Conservation (phyloP, 2,113 vertebrate species). For the Platichthys stellatus region DNA sequence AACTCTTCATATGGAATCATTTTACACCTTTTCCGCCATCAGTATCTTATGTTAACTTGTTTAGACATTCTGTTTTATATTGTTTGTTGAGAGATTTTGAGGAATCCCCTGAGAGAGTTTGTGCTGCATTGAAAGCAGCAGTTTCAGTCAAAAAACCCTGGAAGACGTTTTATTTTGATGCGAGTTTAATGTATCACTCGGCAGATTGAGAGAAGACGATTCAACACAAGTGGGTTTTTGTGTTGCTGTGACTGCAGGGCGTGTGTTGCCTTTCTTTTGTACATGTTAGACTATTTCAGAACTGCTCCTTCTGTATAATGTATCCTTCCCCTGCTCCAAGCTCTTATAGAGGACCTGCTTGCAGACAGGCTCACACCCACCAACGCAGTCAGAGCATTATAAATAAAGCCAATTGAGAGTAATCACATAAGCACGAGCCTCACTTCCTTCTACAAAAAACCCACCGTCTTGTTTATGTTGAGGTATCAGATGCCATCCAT, state of each 20-base stretch:
- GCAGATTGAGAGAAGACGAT: constrained; percentile 8
- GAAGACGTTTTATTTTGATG: background rate
- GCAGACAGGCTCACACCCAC: constrained; percentile 21
- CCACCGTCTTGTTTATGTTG: constrained; percentile 39
- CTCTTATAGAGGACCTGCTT: constrained; percentile 19
- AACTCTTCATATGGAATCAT: no score
- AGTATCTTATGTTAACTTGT: background rate
- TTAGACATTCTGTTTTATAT: background rate
- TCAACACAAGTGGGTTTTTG: constrained; percentile 1
- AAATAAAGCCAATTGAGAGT: constrained; percentile 54
- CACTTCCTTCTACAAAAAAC: constrained; percentile 49
- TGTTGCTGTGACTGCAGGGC: background rate
- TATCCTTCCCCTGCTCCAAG: background rate
- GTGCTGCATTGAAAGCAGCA: background rate
- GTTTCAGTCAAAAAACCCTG: background rate
- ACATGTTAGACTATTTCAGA: background rate
- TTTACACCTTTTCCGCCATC: background rate
- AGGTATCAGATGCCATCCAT: constrained; percentile 69
- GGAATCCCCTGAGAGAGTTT: background rate
- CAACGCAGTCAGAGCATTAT: constrained; percentile 39
- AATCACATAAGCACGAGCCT: constrained; percentile 50
- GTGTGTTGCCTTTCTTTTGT: background rate
- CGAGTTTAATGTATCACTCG: background rate
- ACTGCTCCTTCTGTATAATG: constrained; percentile 3
- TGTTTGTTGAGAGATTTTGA: background rate